Evolutionary conservation across 2,888 invertebrate species (phyloP), one percentile per base, ranked within the genome.

Genomic region (Agapostemon virescens): DNA sequence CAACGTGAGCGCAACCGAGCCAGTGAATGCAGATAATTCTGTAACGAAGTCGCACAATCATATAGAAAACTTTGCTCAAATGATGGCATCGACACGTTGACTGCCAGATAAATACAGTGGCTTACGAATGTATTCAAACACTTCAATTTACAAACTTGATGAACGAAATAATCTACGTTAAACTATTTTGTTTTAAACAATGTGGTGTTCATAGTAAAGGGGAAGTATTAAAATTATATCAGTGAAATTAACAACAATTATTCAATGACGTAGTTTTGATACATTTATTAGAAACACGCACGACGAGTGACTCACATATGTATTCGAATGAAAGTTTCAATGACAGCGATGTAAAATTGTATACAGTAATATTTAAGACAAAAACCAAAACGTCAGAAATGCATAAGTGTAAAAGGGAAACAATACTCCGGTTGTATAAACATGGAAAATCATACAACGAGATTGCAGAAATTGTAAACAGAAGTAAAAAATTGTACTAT

Each of bases 1-100:
- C 77, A 77, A 84, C 83, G 77, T 79, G 72, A 70, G 67, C 67
- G 79, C 86, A 77, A 84, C 64, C 78, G 73, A 33, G 64, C 67
- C 67, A 42, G 69, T 58, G 64, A 82, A 64, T 49, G 73, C 74
- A 79, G 61, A 49, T 38, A 69, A 75, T 61, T 69, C 79, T 36
- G 63, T 67, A 68, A 74, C 79, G 72, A 77, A 69, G 68, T 68
- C 38, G 20, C 23, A 40, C 61, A 49, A 61, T 61, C 26, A 58
- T 15, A 55, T 42, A 55, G 75, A 42, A 58, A 64, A 70, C 52
- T 52, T 79, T 64, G 63, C 73, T 55, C 66, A 66, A 58, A 77
- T 68, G 58, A 80, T 77, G 77, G 42, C 72, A 73, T 36, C 36
- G 15, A 63, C 63, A 33, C 63, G 63, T 63, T 63, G n/a, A 63